These are phyloP conservation scores for Calliphora vicina DNA, from an alignment of 1,140 invertebrate species.

Conservation along the genomic window DNA sequence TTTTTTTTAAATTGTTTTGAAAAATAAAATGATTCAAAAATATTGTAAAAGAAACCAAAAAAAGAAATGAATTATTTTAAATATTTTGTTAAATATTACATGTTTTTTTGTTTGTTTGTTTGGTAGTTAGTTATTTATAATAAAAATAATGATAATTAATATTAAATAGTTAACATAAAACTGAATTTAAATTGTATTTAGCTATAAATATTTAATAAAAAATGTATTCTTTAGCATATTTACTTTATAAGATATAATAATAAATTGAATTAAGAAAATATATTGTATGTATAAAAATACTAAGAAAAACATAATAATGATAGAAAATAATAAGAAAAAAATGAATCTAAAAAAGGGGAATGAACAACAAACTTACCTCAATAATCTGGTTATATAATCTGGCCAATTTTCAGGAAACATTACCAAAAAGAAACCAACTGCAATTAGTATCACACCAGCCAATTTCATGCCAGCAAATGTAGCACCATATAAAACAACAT, in stretches of 20 bases:
- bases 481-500: slow-evolving; percentile 83
- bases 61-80: slow-evolving; percentile 17
- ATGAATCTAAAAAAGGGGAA: neutral
- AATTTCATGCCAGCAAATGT: slow-evolving; percentile 93
- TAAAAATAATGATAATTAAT: neutral
- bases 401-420: slow-evolving; percentile 97
- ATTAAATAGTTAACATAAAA: neutral
- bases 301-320: neutral
- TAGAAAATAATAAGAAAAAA: neutral
- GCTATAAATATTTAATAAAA: slow-evolving; percentile 10
- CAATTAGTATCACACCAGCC: slow-evolving; percentile 88
- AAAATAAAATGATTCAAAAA: slow-evolving; percentile 1
- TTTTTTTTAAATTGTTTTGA: slow-evolving; percentile 13
- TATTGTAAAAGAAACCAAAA: slow-evolving; percentile 9
- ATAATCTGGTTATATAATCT: slow-evolving; percentile 86
- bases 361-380: slow-evolving; percentile 73
- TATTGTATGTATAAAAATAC: neutral
- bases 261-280: neutral
- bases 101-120: neutral
- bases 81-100: neutral
- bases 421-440: slow-evolving; percentile 90
- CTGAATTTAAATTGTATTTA: neutral
- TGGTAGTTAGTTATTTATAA: neutral
- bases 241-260: slow-evolving; percentile 12
- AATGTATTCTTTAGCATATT: slow-evolving; percentile 30